These are phyloP conservation scores for Drosophila willistoni DNA, from an alignment of 1,140 invertebrate species.

Conservation along the genomic window DNA sequence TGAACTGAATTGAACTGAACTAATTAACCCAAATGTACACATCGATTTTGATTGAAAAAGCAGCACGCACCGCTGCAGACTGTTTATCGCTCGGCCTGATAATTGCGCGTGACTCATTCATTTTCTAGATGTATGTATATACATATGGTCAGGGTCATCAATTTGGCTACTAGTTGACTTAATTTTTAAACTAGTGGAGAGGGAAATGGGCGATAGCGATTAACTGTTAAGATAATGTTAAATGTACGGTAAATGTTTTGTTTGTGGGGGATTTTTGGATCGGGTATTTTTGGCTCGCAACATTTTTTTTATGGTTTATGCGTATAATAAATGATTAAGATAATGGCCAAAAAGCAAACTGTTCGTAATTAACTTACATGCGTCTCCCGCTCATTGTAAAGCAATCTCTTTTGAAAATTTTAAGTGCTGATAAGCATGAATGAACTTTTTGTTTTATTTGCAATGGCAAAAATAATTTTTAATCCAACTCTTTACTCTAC, in stretches of 20 bases:
- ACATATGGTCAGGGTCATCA: slow-evolving; percentile 6
- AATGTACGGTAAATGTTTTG: neutral
- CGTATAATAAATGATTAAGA: slow-evolving; percentile 3
- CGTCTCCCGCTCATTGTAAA: neutral
- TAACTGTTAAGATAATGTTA: slow-evolving; percentile 6
- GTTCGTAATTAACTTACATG: neutral
- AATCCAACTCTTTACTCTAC: too few species aligned
- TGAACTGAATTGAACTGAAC: slow-evolving; percentile 2
- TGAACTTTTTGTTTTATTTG: too few species aligned
- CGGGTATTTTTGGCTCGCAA: slow-evolving; percentile 1
- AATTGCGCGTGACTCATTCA: neutral
- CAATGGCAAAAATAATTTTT: too few species aligned
- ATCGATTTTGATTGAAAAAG: slow-evolving; percentile 34
- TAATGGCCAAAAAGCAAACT: neutral
- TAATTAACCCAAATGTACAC: slow-evolving; percentile 47
- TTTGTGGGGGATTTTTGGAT: neutral
- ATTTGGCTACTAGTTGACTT: slow-evolving; percentile 1
- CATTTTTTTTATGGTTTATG: neutral
- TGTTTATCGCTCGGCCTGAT: neutral
- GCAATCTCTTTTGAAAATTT: neutral
- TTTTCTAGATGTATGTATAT: neutral
- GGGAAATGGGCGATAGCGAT: neutral
- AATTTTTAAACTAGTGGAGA: neutral
- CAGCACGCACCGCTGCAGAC: neutral
- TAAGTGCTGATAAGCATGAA: too few species aligned